Base-by-base conservation (phyloP, 2,113 vertebrate genomes). In the Martes martes region DNA sequence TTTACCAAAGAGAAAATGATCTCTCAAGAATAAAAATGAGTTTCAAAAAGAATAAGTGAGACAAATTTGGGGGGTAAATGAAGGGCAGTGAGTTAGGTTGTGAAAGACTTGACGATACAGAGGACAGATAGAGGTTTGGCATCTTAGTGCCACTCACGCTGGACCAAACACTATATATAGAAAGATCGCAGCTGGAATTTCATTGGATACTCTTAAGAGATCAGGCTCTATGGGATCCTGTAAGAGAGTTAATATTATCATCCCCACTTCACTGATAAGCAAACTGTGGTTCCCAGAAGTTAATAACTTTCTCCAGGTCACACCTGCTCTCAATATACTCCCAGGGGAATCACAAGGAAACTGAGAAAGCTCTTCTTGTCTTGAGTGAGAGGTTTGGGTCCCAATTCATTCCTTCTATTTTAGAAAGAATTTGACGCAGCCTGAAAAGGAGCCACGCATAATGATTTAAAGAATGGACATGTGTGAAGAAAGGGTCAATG, bases 1-100 rank as follows among this genome's bases (percentile, higher is more conserved):
- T 96, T 95, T 93, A 52, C 55, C 42, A 79, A 94, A 97, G 93
- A 96, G 78, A 96, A 95, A 97, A 93, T 57, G 65, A 96, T 74
- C 85, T 42, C 69, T 21, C 24, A 14, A 73, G 95, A 95, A 91
- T 55, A 84, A 96, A 94, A 92, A 45, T 80, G 59, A 94, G 91
- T 45, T 88, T 94, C 9, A 28, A 89, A 94, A 81, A 39, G 36
- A 91, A 52, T 1, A 78, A 57, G n/a, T 57, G 76, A 94, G 76
- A 83, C 52, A 26, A 31, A 69, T 79, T 55, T 1, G 9, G 21
- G 24, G 47, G 19, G 3, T 23, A 52, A 80, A n/a, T 1, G 7
- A 78, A 79, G n/a, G 81, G 42, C 15, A 45, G 16, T n/a, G 42
- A 84, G n/a, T 57, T 23, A 16, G 63, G 11, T 45, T 61, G 21